Conservation (phyloP, 1,140 invertebrate genomes). For the Paracyclopina nana region DNA sequence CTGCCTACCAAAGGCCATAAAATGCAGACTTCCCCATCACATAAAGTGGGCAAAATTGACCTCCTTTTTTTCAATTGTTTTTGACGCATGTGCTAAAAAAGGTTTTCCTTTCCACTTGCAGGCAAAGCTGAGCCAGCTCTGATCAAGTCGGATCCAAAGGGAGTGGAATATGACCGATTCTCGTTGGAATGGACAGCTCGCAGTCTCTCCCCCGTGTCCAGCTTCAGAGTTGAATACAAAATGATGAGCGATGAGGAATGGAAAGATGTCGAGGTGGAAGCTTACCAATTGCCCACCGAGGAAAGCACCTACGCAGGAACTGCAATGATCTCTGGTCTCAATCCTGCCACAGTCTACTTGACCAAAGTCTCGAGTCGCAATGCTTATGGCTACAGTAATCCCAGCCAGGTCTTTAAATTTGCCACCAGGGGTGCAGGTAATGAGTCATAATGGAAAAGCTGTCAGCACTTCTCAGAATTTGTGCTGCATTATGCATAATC, state of each 20-base stretch:
- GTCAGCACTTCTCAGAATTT: background rate
- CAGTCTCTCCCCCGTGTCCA: conserved; percentile 5
- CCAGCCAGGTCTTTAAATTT: conserved; percentile 9
- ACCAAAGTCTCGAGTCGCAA: conserved; percentile 1
- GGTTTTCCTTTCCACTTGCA: background rate
- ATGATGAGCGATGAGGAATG: background rate
- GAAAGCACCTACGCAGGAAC: conserved; percentile 1
- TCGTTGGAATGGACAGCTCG: background rate
- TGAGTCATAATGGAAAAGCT: no score
- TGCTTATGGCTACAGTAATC: conserved; percentile 10
- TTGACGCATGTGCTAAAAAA: no score
- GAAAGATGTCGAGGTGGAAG: conserved; percentile 4
- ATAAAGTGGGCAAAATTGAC: no score
- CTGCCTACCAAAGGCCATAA: no score
- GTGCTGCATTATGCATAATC: background rate
- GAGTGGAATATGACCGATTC: conserved; percentile 1
- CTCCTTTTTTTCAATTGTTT: no score
- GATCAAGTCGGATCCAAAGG: conserved; percentile 11
- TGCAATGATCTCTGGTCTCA: background rate
- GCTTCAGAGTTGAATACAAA: conserved; percentile 11
- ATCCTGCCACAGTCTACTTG: conserved; percentile 6
- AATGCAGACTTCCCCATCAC: no score
- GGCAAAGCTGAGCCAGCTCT: background rate
- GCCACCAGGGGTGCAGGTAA: conserved; percentile 10
- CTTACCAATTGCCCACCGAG: conserved; percentile 1